These are phyloP conservation scores for Saccopteryx leptura DNA, from an alignment of 2,113 vertebrate genomes.

Conservation along the genomic window DNA sequence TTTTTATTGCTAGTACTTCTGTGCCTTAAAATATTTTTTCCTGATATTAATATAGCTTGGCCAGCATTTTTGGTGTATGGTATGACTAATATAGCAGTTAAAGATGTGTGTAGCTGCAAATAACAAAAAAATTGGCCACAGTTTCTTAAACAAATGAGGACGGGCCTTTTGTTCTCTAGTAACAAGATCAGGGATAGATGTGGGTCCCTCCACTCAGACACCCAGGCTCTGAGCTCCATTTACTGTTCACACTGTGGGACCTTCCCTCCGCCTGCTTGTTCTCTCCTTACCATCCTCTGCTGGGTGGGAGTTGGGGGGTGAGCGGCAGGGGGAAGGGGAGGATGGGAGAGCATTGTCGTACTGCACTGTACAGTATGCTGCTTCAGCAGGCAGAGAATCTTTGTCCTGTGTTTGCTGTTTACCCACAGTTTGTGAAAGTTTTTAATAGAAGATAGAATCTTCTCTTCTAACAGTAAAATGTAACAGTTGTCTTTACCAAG, in stretches of 20 bases:
- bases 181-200: background rate
- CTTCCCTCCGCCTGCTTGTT: background rate
- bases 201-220: background rate
- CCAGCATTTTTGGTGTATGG: background rate
- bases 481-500: background rate
- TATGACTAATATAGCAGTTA: background rate
- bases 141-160: background rate
- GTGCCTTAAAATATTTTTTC: conserved; percentile 15
- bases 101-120: background rate
- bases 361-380: background rate
- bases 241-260: rapidly evolving
- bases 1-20: background rate
- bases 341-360: background rate
- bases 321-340: rapidly evolving
- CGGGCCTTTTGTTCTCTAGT: background rate
- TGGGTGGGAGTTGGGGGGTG: too few relatives aligned
- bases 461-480: background rate
- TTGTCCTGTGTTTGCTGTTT: background rate
- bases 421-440: conserved; percentile 21
- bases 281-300: background rate
- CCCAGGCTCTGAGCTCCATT: background rate
- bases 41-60: background rate
- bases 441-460: background rate
- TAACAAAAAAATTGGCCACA: background rate
- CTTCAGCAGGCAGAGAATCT: background rate